These are phyloP conservation scores for Thymelicus acteon DNA, from an alignment of 2,888 invertebrate species.

Conservation along the genomic window DNA sequence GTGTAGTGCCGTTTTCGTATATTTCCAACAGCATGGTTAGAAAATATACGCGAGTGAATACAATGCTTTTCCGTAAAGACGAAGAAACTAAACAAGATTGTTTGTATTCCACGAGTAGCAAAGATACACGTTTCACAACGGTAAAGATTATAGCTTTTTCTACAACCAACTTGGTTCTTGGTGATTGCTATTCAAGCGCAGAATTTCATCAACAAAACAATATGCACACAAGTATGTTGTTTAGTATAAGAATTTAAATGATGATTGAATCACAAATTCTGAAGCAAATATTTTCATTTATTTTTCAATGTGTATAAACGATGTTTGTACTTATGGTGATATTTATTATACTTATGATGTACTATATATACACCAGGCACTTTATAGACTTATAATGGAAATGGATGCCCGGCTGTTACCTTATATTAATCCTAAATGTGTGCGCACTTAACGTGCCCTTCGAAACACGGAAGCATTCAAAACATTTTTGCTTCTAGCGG, in stretches of 20 bases:
- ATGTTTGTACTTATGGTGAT: too few relatives aligned
- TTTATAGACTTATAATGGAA: too few relatives aligned
- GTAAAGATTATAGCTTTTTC: background rate
- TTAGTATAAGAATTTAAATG: background rate
- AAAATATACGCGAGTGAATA: slow-evolving; percentile 25
- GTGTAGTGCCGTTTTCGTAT: slow-evolving; percentile 19
- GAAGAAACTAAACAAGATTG: slow-evolving; percentile 27
- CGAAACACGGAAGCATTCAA: too few relatives aligned
- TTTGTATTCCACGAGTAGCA: slow-evolving; percentile 24
- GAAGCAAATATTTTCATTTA: too few relatives aligned
- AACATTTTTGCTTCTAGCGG: too few relatives aligned
- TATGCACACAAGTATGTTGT: background rate
- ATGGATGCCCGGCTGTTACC: too few relatives aligned
- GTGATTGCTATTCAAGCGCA: slow-evolving; percentile 38
- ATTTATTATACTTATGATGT: too few relatives aligned
- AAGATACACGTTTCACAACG: slow-evolving; percentile 20
- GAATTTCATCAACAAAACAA: background rate
- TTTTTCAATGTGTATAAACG: too few relatives aligned
- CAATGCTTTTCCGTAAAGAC: slow-evolving; percentile 22
- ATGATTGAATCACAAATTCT: too few relatives aligned
- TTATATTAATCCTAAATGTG: too few relatives aligned
- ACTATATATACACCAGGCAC: too few relatives aligned
- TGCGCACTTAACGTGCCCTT: too few relatives aligned
- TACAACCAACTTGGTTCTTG: background rate
- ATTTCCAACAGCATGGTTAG: slow-evolving; percentile 21